Evolutionary conservation across 2,888 invertebrate species (phyloP).

Genomic region (Synergus laeviventris): DNA sequence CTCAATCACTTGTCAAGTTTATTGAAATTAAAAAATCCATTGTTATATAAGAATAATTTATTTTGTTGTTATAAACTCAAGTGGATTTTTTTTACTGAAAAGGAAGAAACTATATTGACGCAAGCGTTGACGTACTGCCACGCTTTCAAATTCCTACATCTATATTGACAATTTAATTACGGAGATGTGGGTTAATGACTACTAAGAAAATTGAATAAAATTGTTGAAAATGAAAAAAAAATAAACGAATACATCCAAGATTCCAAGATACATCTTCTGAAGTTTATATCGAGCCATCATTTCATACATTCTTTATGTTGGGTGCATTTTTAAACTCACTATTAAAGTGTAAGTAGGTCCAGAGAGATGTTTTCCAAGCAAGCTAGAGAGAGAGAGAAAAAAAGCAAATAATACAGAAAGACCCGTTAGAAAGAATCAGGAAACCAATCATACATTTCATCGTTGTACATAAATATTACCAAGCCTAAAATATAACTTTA

Average conservation of each 20-base stretch:
- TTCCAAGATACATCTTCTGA: neutral
- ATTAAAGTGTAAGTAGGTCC: constrained; percentile 23
- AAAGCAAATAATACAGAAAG: neutral
- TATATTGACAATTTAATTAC: constrained; percentile 5
- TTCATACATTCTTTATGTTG: neutral
- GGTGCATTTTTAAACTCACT: neutral
- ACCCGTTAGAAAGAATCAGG: constrained; percentile 30
- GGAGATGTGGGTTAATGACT: constrained; percentile 27
- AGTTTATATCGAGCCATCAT: neutral
- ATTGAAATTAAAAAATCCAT: neutral
- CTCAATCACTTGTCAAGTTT: too few species aligned
- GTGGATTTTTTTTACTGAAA: neutral
- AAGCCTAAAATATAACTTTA: neutral
- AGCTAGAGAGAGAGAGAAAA: neutral
- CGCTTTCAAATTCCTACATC: constrained; percentile 26
- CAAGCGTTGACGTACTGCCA: constrained; percentile 22
- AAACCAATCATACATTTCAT: neutral
- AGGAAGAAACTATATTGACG: constrained; percentile 28
- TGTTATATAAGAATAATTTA: neutral
- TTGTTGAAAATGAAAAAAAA: neutral
- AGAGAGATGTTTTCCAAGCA: neutral
- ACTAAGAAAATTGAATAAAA: neutral
- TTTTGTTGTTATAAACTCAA: neutral
- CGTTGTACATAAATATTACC: neutral
- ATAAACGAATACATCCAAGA: neutral